Percentiles rank a stretch among this genome's conserved stretches.
phyloP scores from a whole-genome alignment of 2,888 invertebrate species.

The Autographa pulchrina region DNA sequence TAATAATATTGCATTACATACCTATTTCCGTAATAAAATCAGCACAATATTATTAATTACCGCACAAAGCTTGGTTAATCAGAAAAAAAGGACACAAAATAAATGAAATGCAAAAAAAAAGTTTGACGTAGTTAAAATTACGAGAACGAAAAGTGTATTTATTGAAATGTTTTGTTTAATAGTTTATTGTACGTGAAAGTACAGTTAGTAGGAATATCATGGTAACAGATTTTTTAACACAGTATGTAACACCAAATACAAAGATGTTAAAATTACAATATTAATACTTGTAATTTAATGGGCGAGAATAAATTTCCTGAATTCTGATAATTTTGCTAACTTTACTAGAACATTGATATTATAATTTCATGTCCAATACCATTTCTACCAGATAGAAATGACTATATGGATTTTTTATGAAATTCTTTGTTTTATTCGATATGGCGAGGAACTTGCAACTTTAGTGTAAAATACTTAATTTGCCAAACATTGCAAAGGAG shows the following conservation, averaged over 20 bases:
- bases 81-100: neutral
- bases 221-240: no score
- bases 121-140: no score
- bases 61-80: neutral
- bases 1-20: neutral
- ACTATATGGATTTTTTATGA: constrained; percentile 49
- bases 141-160: neutral
- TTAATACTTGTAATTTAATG: no score
- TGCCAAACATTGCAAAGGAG: neutral
- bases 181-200: neutral
- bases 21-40: neutral
- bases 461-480: neutral
- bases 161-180: neutral
- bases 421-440: constrained; percentile 13
- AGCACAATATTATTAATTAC: neutral
- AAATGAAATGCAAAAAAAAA: neutral
- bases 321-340: neutral
- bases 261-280: no score
- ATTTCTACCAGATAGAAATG: constrained; percentile 66
- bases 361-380: constrained; percentile 59
- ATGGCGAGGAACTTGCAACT: neutral
- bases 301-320: no score
- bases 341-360: constrained; percentile 9
- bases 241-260: no score
- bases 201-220: neutral